A percentile compares a stretch with the other conserved stretches of the same genome.
These are phyloP conservation scores for Porites evermanni DNA, from an alignment of 92 coral and sea anemone species.

Conservation along the genomic window DNA sequence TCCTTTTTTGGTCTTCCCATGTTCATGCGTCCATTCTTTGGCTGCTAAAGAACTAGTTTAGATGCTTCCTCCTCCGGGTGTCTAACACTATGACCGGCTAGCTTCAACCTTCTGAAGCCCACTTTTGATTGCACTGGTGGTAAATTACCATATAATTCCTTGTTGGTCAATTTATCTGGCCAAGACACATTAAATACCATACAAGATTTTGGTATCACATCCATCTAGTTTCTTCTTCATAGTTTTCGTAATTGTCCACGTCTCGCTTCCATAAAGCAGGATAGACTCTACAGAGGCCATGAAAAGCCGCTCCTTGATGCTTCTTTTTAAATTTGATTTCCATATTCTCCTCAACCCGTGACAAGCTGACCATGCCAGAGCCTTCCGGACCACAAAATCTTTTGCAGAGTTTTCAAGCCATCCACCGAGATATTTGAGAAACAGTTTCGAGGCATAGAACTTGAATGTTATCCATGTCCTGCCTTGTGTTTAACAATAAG, in stretches of 20 bases:
- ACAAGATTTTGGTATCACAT: background rate
- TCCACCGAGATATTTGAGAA: too few species aligned
- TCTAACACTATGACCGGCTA: slow-evolving; percentile 1
- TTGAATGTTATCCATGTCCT: too few species aligned
- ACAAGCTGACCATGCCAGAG: too few species aligned
- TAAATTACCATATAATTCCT: slow-evolving; percentile 1
- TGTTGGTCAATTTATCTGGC: background rate
- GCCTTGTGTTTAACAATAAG: too few species aligned
- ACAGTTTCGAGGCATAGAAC: too few species aligned
- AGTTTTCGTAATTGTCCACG: background rate
- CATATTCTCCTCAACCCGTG: too few species aligned
- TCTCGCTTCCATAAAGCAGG: background rate
- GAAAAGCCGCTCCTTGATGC: slow-evolving; percentile 5
- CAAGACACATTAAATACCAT: background rate
- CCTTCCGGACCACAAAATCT: too few species aligned
- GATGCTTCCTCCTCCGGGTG: slow-evolving; percentile 8
- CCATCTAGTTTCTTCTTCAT: slow-evolving; percentile 1
- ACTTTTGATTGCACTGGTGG: background rate
- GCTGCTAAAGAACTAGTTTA: background rate
- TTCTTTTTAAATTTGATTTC: background rate
- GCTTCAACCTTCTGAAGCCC: too few species aligned
- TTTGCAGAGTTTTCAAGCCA: too few species aligned
- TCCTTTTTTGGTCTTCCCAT: too few species aligned
- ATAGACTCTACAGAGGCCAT: slow-evolving; percentile 3
- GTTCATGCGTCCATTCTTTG: background rate